A percentile compares a stretch with the other conserved stretches of the same genome.
Evolutionary conservation across 2,888 invertebrate species (phyloP).

Genomic region (Ophioninae sp.): DNA sequence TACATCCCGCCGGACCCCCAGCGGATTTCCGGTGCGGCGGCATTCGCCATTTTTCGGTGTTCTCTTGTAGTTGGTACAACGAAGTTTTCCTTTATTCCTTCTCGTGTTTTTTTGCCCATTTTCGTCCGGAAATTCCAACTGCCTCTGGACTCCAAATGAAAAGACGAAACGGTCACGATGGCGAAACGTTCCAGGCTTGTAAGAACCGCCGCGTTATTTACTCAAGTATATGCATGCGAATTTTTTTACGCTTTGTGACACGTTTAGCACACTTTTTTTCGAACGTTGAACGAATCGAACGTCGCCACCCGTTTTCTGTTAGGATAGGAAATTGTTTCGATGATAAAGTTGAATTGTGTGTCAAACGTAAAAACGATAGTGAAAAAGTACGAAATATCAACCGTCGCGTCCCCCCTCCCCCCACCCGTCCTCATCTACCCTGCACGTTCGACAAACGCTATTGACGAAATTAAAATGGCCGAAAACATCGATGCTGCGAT

Average conservation of each 20-base stretch:
- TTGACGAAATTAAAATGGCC: too few species aligned
- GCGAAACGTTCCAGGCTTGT: neutral
- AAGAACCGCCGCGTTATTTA: constrained; percentile 1
- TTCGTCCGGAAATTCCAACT: neutral
- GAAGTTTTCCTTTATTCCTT: neutral
- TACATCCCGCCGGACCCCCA: neutral
- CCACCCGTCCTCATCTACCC: too few species aligned
- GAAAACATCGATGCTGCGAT: too few species aligned
- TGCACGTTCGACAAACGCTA: too few species aligned
- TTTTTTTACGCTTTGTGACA: neutral
- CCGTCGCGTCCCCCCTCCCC: too few species aligned
- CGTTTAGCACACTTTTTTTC: neutral
- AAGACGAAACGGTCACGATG: neutral
- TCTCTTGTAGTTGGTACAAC: neutral
- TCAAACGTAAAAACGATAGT: neutral
- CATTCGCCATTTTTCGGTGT: neutral
- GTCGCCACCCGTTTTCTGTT: neutral
- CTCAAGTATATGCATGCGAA: neutral
- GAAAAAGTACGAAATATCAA: too few species aligned
- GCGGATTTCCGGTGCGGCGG: neutral
- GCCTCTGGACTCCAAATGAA: neutral
- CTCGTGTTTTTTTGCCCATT: neutral
- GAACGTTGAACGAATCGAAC: neutral
- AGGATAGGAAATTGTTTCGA: neutral
- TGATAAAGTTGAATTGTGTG: neutral